Evolutionary conservation across 2,888 invertebrate species (phyloP).

Genomic region (Protula sp.): DNA sequence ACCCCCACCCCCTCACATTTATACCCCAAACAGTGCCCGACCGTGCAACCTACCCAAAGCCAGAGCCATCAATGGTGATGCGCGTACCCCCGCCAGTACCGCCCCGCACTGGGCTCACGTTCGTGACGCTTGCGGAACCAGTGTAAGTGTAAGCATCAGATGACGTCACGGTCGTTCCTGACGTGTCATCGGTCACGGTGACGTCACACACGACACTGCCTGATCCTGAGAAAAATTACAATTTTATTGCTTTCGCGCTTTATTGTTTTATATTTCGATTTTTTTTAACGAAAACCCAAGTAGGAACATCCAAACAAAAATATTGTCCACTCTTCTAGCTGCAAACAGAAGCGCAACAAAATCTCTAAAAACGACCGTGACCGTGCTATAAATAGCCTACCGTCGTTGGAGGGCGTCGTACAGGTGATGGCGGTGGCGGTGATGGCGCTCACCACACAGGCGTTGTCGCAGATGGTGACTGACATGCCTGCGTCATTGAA

Average conservation of each 20-base stretch:
- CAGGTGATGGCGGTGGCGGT: not conserved
- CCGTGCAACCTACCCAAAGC: slow-evolving; percentile 36
- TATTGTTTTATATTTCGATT: too few species aligned
- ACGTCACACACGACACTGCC: not conserved
- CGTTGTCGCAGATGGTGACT: slow-evolving; percentile 15
- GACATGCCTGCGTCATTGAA: slow-evolving; percentile 8
- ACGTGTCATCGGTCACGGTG: not conserved
- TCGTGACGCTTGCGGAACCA: slow-evolving; percentile 22
- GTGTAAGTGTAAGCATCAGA: slow-evolving; percentile 14
- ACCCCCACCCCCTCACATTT: too few species aligned
- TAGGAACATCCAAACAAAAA: too few species aligned
- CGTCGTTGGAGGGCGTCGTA: not conserved
- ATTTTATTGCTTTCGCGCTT: too few species aligned
- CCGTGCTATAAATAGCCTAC: too few species aligned
- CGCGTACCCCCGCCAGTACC: slow-evolving; percentile 40
- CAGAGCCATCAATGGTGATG: slow-evolving; percentile 35
- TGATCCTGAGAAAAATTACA: too few species aligned
- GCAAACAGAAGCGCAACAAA: too few species aligned
- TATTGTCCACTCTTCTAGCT: too few species aligned
- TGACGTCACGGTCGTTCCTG: not conserved
- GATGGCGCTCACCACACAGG: slow-evolving; percentile 3
- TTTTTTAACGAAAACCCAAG: too few species aligned
- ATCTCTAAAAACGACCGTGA: too few species aligned
- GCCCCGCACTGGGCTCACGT: slow-evolving; percentile 35
- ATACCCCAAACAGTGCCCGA: too few species aligned